Percentiles rank a stretch among this genome's conserved stretches.
Conservation (phyloP, 2,113 vertebrate species). For the Lanius collurio region DNA sequence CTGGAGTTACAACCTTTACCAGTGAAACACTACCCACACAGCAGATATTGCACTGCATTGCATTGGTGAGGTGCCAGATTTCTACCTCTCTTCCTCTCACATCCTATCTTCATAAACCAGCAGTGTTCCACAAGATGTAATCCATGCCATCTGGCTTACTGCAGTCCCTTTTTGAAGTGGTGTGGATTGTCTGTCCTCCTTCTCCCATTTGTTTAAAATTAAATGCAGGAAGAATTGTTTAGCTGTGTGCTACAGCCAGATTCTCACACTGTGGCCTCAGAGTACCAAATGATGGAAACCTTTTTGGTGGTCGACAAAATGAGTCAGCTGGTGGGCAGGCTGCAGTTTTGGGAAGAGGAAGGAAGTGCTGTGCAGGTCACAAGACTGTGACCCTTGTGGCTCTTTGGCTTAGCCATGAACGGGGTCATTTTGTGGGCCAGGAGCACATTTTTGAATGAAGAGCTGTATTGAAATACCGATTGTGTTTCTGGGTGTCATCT, state of each 20-base stretch:
- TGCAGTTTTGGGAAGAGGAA: neutral
- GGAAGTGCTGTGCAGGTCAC: neutral
- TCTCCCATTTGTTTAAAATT: constrained; percentile 35
- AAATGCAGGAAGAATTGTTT: constrained; percentile 1
- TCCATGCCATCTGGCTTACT: neutral
- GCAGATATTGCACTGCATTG: neutral
- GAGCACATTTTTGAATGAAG: neutral
- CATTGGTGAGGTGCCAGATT: neutral
- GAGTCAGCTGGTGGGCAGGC: neutral
- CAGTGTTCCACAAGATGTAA: neutral
- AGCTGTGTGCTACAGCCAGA: neutral
- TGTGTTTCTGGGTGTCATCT: neutral
- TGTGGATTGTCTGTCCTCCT: neutral
- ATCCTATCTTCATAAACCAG: neutral
- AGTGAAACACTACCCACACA: neutral
- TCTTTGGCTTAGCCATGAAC: neutral
- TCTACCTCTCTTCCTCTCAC: neutral
- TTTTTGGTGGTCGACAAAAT: neutral
- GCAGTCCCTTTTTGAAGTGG: constrained; percentile 36
- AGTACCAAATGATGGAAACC: neutral
- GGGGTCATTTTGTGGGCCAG: neutral
- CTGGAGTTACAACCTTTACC: neutral
- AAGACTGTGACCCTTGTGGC: neutral
- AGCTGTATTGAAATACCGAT: neutral
- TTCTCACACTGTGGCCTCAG: neutral